Evolutionary conservation across 2,888 invertebrate genomes (phyloP), one percentile per base, ranked within the genome.

Genomic region (Eupithecia exiguata): DNA sequence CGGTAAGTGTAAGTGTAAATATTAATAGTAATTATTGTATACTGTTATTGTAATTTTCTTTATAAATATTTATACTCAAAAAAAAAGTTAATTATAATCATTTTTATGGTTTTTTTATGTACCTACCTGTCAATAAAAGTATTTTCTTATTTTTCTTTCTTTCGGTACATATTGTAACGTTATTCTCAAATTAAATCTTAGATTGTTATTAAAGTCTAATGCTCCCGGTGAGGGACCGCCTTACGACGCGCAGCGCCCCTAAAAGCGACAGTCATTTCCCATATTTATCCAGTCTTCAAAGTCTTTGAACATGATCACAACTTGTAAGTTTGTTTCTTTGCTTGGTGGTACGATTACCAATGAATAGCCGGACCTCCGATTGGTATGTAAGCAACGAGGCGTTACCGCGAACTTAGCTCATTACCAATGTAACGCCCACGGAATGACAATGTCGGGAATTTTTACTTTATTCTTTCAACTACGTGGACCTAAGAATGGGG

Each of bases 391-490:
- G 94, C 92, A 91, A 90, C 91, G 90, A 86, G 90, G 89, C 90
- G 90, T 92, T 91, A 92, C 92, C 86, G 91, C 88, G 90, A 94
- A 94, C 93, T 94, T 94, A 93, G 92, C 93, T 94, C 94, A 94
- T 94, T 93, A 94, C 94, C 89, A 89, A 85, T 83, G 84, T 84
- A 86, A 89, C 93, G 93, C 87, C 81, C 74, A 71, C 78, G 80
- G 94, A 93, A 94, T 94, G 90, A 93, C 92, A 94, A 94, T 93
- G 88, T 84, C 82, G 84, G 80, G 86, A 90, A 91, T 93, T 93
- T 92, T 93, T 91, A 91, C 91, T 91, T 90, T 88, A 88, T 90
- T 88, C 89, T 84, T 85, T 87, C 88, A 86, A 85, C 84, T 21
- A 36, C 71, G 62, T 2, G 66, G 62, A 76, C 69, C 61, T 21